These are phyloP conservation scores for Melanerpes formicivorus DNA, from an alignment of 2,113 vertebrate species.

Conservation along the genomic window DNA sequence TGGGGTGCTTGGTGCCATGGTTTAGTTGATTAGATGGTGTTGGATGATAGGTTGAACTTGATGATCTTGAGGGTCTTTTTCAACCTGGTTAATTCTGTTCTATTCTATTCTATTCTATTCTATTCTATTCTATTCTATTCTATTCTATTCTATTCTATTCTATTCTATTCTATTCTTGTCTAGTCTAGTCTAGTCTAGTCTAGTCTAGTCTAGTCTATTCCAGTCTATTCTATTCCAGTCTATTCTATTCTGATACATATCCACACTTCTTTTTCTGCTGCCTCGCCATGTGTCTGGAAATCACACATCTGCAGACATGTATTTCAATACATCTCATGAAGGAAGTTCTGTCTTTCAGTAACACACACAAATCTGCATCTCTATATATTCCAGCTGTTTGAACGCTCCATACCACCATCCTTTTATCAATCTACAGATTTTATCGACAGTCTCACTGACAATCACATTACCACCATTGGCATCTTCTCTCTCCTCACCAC, in stretches of 20 bases:
- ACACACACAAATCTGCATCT: not conserved
- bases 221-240: too few species aligned
- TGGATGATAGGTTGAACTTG: too few species aligned
- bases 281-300: slow-evolving; percentile 1
- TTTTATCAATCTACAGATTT: not conserved
- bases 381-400: not conserved
- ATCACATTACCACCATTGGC: not conserved
- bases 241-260: not conserved
- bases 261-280: not conserved
- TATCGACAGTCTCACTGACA: not conserved
- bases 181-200: too few species aligned
- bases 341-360: not conserved
- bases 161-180: too few species aligned
- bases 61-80: too few species aligned
- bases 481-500: not conserved
- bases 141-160: too few species aligned
- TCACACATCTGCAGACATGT: not conserved
- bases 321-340: slow-evolving; percentile 15
- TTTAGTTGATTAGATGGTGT: too few species aligned
- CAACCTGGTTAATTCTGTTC: too few species aligned
- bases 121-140: too few species aligned
- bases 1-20: too few species aligned
- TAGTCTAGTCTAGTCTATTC: too few species aligned
- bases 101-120: too few species aligned
- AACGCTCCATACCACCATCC: not conserved